Conservation (phyloP, 2,888 invertebrate species). For the Globia sparganii region DNA sequence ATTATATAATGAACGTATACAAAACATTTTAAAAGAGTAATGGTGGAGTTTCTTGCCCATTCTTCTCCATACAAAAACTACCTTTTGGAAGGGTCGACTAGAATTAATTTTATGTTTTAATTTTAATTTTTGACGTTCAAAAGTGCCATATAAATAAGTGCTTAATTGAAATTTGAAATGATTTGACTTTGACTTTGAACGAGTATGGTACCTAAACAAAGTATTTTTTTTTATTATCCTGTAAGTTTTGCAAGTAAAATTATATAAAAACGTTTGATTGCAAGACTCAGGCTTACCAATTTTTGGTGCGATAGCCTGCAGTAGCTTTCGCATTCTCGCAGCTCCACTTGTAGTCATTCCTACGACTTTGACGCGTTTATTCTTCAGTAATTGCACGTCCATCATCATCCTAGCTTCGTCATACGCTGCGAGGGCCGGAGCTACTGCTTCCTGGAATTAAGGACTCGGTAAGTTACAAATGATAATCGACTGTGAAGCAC, state of each 20-base stretch:
- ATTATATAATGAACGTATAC: too few relatives aligned
- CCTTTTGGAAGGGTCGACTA: too few relatives aligned
- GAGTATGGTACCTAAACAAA: background rate
- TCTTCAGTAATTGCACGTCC: slow-evolving; percentile 87
- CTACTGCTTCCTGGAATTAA: slow-evolving; percentile 69
- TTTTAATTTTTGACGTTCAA: too few relatives aligned
- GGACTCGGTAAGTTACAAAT: background rate
- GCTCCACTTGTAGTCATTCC: slow-evolving; percentile 96
- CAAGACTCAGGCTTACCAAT: slow-evolving; percentile 86
- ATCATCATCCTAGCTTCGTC: slow-evolving; percentile 90
- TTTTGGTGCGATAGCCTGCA: slow-evolving; percentile 91
- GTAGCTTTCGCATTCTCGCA: slow-evolving; percentile 91
- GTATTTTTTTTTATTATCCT: background rate
- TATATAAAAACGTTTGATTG: background rate
- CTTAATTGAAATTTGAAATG: too few relatives aligned
- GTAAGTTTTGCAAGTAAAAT: background rate
- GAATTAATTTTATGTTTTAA: too few relatives aligned
- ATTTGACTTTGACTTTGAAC: too few relatives aligned
- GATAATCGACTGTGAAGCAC: background rate
- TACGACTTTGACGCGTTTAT: slow-evolving; percentile 87
- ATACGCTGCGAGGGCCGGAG: slow-evolving; percentile 67
- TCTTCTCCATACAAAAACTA: too few relatives aligned
- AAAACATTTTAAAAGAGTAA: too few relatives aligned
- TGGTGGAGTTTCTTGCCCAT: too few relatives aligned
- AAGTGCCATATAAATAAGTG: too few relatives aligned